phyloP scores from a whole-genome alignment of 2,113 vertebrate genomes.

The Xiphias gladius region DNA sequence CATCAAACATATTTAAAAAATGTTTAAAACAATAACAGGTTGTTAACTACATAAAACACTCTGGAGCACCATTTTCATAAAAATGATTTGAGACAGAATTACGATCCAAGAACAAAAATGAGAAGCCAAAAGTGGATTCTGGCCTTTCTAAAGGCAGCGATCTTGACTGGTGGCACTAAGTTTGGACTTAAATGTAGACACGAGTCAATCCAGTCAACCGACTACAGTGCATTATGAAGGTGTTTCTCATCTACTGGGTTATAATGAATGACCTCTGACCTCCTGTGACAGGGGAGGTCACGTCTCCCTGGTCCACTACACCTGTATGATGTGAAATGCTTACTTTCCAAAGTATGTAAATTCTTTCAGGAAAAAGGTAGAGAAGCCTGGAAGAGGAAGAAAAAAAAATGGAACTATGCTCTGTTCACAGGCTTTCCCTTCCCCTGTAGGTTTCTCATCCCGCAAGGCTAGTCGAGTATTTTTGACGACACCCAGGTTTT shows the following conservation, averaged over 20 bases:
- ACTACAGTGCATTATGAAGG: slow-evolving; percentile 68
- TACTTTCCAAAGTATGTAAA: slow-evolving; percentile 53
- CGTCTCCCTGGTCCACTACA: slow-evolving; percentile 78
- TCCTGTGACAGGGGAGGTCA: slow-evolving; percentile 42
- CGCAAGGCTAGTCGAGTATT: slow-evolving; percentile 54
- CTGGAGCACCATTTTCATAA: slow-evolving; percentile 63
- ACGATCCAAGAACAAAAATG: slow-evolving; percentile 35
- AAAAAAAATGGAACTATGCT: slow-evolving; percentile 37
- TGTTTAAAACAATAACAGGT: slow-evolving; percentile 64
- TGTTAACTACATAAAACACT: slow-evolving; percentile 65
- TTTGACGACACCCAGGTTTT: slow-evolving; percentile 45
- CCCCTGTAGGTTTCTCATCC: slow-evolving; percentile 59
- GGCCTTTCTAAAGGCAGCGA: slow-evolving; percentile 68
- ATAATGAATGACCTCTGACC: slow-evolving; percentile 59
- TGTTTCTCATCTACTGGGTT: slow-evolving; percentile 58
- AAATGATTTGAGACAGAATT: slow-evolving; percentile 46
- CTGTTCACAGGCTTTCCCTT: slow-evolving; percentile 45
- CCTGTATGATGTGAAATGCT: slow-evolving; percentile 69
- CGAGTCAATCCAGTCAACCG: slow-evolving; percentile 67
- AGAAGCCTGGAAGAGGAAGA: slow-evolving; percentile 50
- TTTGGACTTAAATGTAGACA: slow-evolving; percentile 58
- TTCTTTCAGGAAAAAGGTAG: slow-evolving; percentile 39
- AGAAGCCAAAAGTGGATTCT: slow-evolving; percentile 52
- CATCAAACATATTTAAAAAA: slow-evolving; percentile 55
- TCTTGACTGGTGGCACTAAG: slow-evolving; percentile 73